Percentiles rank a stretch among this genome's conserved stretches.
phyloP scores from a whole-genome alignment of 2,888 invertebrate species.

The Cinara cedri region DNA sequence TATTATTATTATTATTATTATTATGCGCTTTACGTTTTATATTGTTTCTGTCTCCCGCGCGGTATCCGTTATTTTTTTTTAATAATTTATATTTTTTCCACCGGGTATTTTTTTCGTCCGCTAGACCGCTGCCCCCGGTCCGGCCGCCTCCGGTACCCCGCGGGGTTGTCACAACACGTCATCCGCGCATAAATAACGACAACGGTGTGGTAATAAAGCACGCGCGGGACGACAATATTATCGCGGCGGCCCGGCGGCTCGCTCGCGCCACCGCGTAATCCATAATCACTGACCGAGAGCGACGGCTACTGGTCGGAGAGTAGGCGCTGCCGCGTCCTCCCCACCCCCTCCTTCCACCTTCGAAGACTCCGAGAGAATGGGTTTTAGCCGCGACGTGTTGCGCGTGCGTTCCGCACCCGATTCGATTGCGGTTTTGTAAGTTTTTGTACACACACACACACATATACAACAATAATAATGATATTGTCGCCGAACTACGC shows the following conservation, averaged over 20 bases:
- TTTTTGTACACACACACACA: no score
- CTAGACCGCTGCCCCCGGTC: background rate
- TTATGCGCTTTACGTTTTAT: conserved; percentile 18
- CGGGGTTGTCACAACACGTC: conserved; percentile 53
- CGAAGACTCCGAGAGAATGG: no score
- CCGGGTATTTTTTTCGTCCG: background rate
- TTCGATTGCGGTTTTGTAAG: no score
- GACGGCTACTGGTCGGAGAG: no score
- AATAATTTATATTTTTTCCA: background rate
- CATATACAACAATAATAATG: no score
- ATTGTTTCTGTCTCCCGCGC: conserved; percentile 42
- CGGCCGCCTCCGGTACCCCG: conserved; percentile 38
- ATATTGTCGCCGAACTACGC: no score
- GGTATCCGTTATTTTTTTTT: conserved; percentile 29
- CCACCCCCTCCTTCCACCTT: no score
- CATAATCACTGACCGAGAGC: conserved; percentile 27
- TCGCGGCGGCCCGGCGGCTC: background rate
- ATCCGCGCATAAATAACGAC: conserved; percentile 34
- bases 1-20: background rate
- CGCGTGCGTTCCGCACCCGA: no score
- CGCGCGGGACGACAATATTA: no score
- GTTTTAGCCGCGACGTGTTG: no score
- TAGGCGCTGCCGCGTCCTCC: no score
- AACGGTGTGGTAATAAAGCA: background rate
- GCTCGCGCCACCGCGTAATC: conserved; percentile 24